Evolutionary conservation across 1,140 invertebrate genomes (phyloP), one percentile per base, ranked within the genome.

Genomic region (Pseudomyrmex concolor): DNA sequence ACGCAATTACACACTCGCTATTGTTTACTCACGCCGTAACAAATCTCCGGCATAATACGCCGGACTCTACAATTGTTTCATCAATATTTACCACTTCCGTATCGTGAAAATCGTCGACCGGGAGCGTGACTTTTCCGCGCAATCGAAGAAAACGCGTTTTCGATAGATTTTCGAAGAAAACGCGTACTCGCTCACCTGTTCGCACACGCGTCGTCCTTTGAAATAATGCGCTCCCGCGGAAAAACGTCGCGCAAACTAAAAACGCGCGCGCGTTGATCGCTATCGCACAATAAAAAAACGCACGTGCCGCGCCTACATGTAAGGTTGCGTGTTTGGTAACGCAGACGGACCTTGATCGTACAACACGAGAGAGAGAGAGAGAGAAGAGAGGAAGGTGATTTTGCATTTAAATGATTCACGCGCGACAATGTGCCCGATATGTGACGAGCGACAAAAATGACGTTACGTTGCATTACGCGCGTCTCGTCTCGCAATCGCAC

Each of bases 321-420:
- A 86, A 64, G 10, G 22, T 85, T 48, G 74, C 68, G 43, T 72
- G 48, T 87, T 84, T 87, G 74, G 83, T 45, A 88, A 87, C 59
- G 34, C 13, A 17, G 81, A 70, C 22, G 34, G 48, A 50, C 45
- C 83, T 68, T 77, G 83, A 72, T 83, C 87, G 83, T 43, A 60
- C 72, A 67, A 22, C 22, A 48, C 77, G 83, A 89, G 88, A 51
- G 83, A 84, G 59, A 81, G 59, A 60, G 64, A 80, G 17, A 55
- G 87, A 88, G 83, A 87, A 22, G 1, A 84, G n/a, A n/a, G 88
- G 87, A 86, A 88, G 86, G 86, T 81, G 78, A 59, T 63, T 70
- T 63, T 25, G 63, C 80, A 86, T 12, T 89, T 88, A 86, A 86
- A 86, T 89, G 86, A 89, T 89, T 80, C 87, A 78, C 67, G 59